Conservation (phyloP, 2,888 invertebrate genomes). For the Papilio gigon region DNA sequence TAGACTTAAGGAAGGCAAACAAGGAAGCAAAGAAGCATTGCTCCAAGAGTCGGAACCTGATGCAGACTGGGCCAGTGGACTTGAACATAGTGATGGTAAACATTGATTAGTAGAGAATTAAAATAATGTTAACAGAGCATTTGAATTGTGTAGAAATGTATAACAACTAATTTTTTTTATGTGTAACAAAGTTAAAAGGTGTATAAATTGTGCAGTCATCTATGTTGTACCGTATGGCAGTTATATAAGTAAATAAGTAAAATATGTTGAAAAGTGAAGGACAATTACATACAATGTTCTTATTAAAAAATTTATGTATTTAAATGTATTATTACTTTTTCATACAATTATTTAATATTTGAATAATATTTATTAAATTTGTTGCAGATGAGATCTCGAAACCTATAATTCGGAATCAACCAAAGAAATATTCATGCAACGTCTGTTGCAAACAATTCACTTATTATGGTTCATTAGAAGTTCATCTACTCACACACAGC, state of each 20-base stretch:
- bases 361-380: conserved; percentile 5
- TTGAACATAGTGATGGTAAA: conserved; percentile 42
- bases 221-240: too few species aligned
- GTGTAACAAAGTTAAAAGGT: too few species aligned
- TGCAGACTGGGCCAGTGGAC: conserved; percentile 42
- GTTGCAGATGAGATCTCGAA: conserved; percentile 47
- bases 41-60: conserved; percentile 32
- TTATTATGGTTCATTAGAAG: conserved; percentile 59
- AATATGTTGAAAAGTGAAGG: too few species aligned
- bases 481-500: conserved; percentile 58
- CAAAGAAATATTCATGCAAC: conserved; percentile 55
- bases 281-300: too few species aligned
- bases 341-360: not conserved
- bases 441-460: conserved; percentile 59
- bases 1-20: conserved; percentile 41
- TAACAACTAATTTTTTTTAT: too few species aligned
- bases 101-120: not conserved
- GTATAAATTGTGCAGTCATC: too few species aligned
- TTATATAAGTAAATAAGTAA: too few species aligned
- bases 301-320: too few species aligned
- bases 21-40: conserved; percentile 27
- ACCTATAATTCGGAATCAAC: conserved; percentile 41
- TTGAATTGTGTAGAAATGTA: too few species aligned
- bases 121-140: too few species aligned
- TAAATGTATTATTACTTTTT: too few species aligned